Evolutionary conservation across 2,113 vertebrate species (phyloP).

Genomic region (Lepus timidus): DNA sequence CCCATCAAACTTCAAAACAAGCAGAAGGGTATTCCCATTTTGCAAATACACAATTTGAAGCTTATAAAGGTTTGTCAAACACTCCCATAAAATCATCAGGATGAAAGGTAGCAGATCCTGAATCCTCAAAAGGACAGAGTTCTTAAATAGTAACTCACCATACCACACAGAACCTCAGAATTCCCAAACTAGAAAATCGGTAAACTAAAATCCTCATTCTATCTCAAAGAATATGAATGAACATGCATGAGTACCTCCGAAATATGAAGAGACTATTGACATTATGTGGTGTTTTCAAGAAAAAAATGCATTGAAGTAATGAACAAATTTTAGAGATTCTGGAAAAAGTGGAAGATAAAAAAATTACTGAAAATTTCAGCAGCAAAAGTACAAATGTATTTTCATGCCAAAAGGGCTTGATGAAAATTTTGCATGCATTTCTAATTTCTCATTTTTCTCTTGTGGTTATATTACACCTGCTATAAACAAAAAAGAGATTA

Average conservation of each 20-base stretch:
- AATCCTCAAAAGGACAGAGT: neutral
- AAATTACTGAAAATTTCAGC: neutral
- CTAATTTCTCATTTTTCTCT: constrained; percentile 72
- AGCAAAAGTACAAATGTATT: constrained; percentile 40
- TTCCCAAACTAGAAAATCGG: neutral
- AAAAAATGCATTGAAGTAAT: neutral
- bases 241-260: neutral
- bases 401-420: constrained; percentile 63
- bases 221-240: neutral
- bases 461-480: constrained; percentile 72
- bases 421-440: constrained; percentile 69
- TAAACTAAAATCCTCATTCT: neutral
- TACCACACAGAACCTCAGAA: neutral
- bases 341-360: neutral
- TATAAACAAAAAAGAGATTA: constrained; percentile 73
- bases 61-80: neutral
- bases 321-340: neutral
- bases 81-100: neutral
- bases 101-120: neutral
- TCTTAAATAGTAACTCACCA: neutral
- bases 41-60: neutral
- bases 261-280: neutral
- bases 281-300: neutral
- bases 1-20: neutral
- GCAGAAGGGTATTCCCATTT: neutral